A percentile compares a stretch with the other conserved stretches of the same genome.
Conservation (phyloP, 2,888 invertebrate genomes). For the Mesorhabditis sp. region DNA sequence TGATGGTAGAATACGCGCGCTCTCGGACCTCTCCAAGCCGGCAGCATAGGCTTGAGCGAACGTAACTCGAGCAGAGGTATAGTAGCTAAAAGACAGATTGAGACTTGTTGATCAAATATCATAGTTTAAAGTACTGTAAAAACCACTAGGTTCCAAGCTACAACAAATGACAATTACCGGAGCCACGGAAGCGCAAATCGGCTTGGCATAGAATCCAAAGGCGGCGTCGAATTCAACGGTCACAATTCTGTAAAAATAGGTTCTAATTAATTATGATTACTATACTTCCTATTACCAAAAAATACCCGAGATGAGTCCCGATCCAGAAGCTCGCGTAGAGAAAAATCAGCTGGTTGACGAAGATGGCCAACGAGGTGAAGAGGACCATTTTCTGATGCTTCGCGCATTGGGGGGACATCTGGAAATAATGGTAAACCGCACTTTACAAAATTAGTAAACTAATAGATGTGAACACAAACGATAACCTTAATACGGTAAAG, state of each 20-base stretch:
- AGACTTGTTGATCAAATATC: background rate
- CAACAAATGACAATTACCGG: background rate
- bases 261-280: too few relatives aligned
- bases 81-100: background rate
- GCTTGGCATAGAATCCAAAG: background rate
- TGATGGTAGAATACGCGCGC: too few relatives aligned
- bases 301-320: background rate
- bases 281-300: too few relatives aligned
- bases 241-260: background rate
- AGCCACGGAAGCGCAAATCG: background rate
- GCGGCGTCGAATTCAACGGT: background rate
- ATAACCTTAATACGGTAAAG: too few relatives aligned
- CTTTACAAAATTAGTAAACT: too few relatives aligned
- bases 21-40: too few relatives aligned
- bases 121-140: too few relatives aligned
- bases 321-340: background rate
- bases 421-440: background rate
- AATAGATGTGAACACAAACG: too few relatives aligned
- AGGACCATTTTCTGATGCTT: background rate
- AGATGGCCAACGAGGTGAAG: background rate
- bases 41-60: background rate
- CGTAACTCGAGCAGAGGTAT: background rate
- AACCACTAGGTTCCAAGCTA: too few relatives aligned
- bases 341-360: constrained; percentile 1
- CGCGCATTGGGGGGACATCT: background rate